Conservation (phyloP, 2,888 invertebrate species). For the Poecilobothrus nobilitatus region DNA sequence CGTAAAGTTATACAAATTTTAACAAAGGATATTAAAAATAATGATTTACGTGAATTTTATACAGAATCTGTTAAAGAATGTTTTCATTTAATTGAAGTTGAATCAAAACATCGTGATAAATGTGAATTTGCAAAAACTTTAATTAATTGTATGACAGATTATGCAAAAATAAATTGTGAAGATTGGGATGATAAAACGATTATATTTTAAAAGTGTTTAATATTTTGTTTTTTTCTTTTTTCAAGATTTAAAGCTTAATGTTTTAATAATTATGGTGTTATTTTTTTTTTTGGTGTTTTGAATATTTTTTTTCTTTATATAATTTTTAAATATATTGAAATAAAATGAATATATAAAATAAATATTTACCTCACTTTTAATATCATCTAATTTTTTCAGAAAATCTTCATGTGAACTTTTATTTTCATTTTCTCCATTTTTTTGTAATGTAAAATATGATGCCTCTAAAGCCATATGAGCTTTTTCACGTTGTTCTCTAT, state of each 20-base stretch:
- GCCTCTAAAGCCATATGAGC: conserved; percentile 52
- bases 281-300: too few relatives aligned
- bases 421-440: conserved; percentile 38
- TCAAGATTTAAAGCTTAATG: not conserved
- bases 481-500: conserved; percentile 47
- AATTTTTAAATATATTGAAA: too few relatives aligned
- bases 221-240: too few relatives aligned
- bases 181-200: conserved; percentile 58
- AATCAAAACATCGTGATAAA: conserved; percentile 50
- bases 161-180: conserved; percentile 63
- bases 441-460: conserved; percentile 52
- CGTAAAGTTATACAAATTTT: conserved; percentile 54
- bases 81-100: conserved; percentile 54
- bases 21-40: conserved; percentile 53
- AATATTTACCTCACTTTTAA: conserved; percentile 41
- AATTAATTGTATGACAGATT: conserved; percentile 59
- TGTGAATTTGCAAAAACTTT: conserved; percentile 59
- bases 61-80: conserved; percentile 64
- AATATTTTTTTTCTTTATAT: too few relatives aligned
- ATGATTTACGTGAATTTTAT: conserved; percentile 58
- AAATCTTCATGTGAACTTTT: conserved; percentile 43
- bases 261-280: too few relatives aligned
- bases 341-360: too few relatives aligned
- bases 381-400: conserved; percentile 47
- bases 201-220: conserved; percentile 41